phyloP scores from a whole-genome alignment of 1,140 invertebrate genomes.

The Drosophila mojavensis region DNA sequence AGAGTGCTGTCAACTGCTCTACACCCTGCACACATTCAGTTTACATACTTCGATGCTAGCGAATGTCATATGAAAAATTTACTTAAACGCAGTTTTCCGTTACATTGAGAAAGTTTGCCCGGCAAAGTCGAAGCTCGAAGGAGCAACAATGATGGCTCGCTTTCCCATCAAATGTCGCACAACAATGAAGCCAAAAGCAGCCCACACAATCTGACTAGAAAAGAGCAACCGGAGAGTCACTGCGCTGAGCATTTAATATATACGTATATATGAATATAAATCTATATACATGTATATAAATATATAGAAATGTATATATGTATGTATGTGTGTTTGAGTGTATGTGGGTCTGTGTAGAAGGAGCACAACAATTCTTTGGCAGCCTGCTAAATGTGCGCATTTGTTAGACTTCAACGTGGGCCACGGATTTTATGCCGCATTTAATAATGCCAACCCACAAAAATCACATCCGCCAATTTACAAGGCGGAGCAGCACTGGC shows the following conservation, averaged over 20 bases:
- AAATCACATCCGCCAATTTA: conserved; percentile 82
- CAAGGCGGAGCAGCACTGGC: conserved; percentile 58
- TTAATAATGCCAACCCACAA: conserved; percentile 79
- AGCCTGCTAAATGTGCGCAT: conserved; percentile 76
- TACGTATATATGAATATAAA: conserved; percentile 1
- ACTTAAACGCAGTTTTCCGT: conserved; percentile 81
- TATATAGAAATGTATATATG: too few relatives aligned
- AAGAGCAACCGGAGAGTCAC: conserved; percentile 39
- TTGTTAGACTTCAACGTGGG: conserved; percentile 72
- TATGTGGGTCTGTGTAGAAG: background rate
- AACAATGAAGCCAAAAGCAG: conserved; percentile 56
- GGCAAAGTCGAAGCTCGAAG: conserved; percentile 52
- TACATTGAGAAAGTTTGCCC: conserved; percentile 77
- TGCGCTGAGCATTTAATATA: conserved; percentile 2
- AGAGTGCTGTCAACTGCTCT: background rate
- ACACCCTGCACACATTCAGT: conserved; percentile 7
- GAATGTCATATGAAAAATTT: conserved; percentile 69
- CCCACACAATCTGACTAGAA: conserved; percentile 25
- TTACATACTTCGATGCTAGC: conserved; percentile 6
- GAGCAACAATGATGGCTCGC: conserved; percentile 57
- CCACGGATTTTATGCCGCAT: conserved; percentile 78
- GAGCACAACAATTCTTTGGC: conserved; percentile 66
- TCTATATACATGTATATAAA: background rate
- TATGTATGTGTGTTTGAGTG: too few relatives aligned
- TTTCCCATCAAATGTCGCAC: conserved; percentile 42